Conservation (phyloP, 2,113 vertebrate species). For the Eidolon helvum region DNA sequence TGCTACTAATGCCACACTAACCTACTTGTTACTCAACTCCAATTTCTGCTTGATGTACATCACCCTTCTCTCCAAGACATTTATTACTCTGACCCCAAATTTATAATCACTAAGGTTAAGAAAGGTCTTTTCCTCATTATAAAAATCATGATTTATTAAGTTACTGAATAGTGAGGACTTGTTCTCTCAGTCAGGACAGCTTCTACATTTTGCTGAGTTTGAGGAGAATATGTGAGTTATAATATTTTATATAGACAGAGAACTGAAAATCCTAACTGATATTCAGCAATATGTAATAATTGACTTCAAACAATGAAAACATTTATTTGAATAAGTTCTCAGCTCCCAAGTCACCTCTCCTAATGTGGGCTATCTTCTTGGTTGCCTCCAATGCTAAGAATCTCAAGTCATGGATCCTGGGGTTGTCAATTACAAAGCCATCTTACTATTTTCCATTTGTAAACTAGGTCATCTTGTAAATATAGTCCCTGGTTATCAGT, state of each 20-base stretch:
- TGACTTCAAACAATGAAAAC: background rate
- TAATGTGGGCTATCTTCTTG: background rate
- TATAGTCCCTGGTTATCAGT: background rate
- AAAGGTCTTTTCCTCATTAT: background rate
- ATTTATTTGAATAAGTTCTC: background rate
- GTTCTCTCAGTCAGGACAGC: background rate
- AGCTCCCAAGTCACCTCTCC: background rate
- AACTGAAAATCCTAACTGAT: background rate
- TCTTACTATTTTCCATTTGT: background rate
- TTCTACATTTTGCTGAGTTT: background rate
- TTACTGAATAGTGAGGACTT: background rate
- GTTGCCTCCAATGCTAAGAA: background rate
- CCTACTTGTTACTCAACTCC: background rate
- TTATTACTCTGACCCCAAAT: background rate
- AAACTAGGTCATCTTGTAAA: background rate
- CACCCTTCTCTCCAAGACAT: background rate
- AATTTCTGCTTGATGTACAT: background rate
- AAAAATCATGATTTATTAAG: background rate
- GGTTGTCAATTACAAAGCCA: background rate
- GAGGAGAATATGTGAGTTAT: background rate
- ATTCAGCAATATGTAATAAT: background rate
- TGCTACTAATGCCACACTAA: background rate
- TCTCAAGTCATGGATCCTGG: background rate
- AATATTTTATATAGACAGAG: background rate
- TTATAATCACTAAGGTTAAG: background rate